Evolutionary conservation across 2,888 invertebrate genomes (phyloP).

Genomic region (Cheilosia impressa): DNA sequence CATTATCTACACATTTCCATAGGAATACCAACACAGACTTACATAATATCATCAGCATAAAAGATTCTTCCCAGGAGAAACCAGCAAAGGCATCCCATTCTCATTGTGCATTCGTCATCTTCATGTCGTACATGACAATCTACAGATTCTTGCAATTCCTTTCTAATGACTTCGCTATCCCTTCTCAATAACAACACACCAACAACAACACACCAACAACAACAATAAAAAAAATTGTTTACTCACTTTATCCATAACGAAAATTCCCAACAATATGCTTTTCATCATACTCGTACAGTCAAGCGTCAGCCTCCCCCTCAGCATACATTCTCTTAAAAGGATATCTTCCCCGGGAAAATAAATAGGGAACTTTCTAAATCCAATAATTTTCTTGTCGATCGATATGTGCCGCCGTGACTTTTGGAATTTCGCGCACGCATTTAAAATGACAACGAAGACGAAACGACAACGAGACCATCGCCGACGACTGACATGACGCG

Average conservation of each 20-base stretch:
- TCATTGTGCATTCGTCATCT: conserved; percentile 40
- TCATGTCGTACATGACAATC: neutral
- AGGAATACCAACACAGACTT: too few relatives aligned
- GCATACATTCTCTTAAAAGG: conserved; percentile 3
- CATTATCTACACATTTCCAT: neutral
- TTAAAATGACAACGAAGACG: conserved; percentile 15
- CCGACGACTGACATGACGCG: neutral
- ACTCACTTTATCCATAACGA: conserved; percentile 51
- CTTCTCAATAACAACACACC: conserved; percentile 8
- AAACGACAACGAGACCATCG: neutral
- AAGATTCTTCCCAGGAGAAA: neutral
- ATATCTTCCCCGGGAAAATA: neutral
- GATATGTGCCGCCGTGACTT: conserved; percentile 55
- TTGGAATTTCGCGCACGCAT: conserved; percentile 49
- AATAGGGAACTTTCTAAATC: conserved; percentile 30
- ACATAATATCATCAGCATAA: neutral
- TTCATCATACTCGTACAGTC: conserved; percentile 15
- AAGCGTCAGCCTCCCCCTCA: neutral
- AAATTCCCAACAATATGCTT: conserved; percentile 46
- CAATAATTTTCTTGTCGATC: conserved; percentile 42
- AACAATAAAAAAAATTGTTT: conserved; percentile 49
- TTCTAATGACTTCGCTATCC: conserved; percentile 32
- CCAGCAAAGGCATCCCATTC: conserved; percentile 11
- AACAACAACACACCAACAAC: conserved; percentile 26
- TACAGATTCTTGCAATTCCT: conserved; percentile 30